A percentile compares a stretch with the other conserved stretches of the same genome.
Evolutionary conservation across 2,888 invertebrate species (phyloP).

Genomic region (Diarsia dahlii): DNA sequence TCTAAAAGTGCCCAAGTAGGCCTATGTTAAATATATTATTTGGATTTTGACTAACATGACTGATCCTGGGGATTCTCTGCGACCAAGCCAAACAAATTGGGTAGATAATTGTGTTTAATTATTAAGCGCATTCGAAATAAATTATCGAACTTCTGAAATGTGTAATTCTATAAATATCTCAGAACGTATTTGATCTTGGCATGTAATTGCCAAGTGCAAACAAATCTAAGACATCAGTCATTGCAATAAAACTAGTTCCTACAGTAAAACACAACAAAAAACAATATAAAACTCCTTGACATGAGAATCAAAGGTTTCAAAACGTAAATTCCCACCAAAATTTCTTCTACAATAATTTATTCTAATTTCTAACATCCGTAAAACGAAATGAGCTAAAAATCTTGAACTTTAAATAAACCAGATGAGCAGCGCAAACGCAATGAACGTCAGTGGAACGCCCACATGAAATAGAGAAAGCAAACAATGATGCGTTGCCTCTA

Average conservation of each 20-base stretch:
- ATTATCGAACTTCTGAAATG: conserved; percentile 9
- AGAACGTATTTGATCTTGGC: conserved; percentile 49
- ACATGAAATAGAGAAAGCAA: conserved; percentile 70
- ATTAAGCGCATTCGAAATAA: conserved; percentile 12
- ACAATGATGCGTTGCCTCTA: conserved; percentile 69
- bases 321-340: conserved; percentile 28
- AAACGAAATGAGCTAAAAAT: conserved; percentile 62
- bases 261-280: conserved; percentile 4
- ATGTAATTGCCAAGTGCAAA: conserved; percentile 34
- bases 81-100: conserved; percentile 7
- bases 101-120: conserved; percentile 5
- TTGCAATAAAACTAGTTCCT: conserved; percentile 46
- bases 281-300: conserved; percentile 19
- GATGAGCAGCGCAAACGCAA: conserved; percentile 68
- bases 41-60: background rate
- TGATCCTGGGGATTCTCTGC: background rate
- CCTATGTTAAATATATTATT: no score
- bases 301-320: background rate
- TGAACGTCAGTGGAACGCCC: conserved; percentile 72
- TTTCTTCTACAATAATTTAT: conserved; percentile 40
- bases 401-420: conserved; percentile 71
- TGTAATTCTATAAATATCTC: conserved; percentile 25
- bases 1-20: no score
- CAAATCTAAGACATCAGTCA: conserved; percentile 33
- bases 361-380: conserved; percentile 45